Evolutionary conservation across 2,113 vertebrate genomes (phyloP), one percentile per base, ranked within the genome.

Genomic region (Brachirus orientalis): DNA sequence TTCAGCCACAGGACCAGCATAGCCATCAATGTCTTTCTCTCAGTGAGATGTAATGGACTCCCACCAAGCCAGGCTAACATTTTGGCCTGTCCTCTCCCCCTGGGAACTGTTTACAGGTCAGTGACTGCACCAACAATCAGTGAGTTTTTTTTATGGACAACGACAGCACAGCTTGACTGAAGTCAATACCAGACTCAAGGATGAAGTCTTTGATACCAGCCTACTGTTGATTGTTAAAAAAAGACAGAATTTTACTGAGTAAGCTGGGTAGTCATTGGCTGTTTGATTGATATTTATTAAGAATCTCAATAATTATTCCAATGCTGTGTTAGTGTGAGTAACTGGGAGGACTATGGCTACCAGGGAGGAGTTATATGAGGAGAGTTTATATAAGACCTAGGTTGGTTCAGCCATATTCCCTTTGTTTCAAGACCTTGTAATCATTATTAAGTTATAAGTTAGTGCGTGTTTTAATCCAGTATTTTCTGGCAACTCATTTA

Each of bases 11-110:
- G 58, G 72, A 75, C 69, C 66, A 67, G 76, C 62, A 72, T 54
- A 45, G 64, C n/a, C 7, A 28, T 48, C 65, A 50, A 44, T n/a
- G 40, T 43, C 40, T 33, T 37, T 59, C 73, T 55, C 72, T 69
- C 75, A 55, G 55, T 28, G 53, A 77, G 56, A 60, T 58, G 66
- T 75, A 79, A 82, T 64, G 58, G 63, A 61, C 67, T 86, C 63
- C 65, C 22, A 72, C 48, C 69, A 68, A 56, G 57, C 50, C 47
- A 41, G 47, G 60, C 54, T 19, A n/a, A 77, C 84, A 71, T 87
- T 84, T 83, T 75, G 75, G 56, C 36, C n/a, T 18, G 52, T 55
- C 17, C 16, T 63, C 40, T 46, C 69, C 80, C 35, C 62, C 13
- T 63, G 35, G 47, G 63, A 82, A 52, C 51, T 2, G 1, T 48